Percentiles rank a stretch among this genome's conserved stretches.
These are phyloP conservation scores for Drosophila stalkeri DNA, from an alignment of 2,888 invertebrate species.

Conservation along the genomic window DNA sequence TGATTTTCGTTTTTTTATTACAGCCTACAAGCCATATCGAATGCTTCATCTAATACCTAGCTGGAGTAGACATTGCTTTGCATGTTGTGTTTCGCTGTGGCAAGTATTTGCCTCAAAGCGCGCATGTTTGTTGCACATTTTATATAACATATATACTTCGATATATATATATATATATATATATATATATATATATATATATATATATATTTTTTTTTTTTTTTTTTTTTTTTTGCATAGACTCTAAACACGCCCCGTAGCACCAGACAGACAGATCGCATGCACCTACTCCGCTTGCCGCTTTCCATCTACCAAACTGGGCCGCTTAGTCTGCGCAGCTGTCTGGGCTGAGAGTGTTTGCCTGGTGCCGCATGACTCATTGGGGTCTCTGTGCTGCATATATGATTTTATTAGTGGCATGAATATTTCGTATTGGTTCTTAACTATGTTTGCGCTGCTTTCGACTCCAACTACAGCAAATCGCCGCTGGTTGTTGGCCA, in stretches of 20 bases:
- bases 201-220: too few relatives aligned
- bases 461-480: constrained; percentile 59
- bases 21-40: constrained; percentile 14
- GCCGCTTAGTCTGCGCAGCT: constrained; percentile 72
- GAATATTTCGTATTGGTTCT: constrained; percentile 37
- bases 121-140: constrained; percentile 68
- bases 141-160: constrained; percentile 13
- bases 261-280: constrained; percentile 71
- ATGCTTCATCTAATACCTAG: constrained; percentile 12
- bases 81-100: constrained; percentile 50
- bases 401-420: constrained; percentile 82
- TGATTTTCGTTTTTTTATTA: background rate
- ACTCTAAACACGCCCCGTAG: constrained; percentile 66
- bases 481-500: constrained; percentile 75
- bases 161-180: constrained; percentile 3
- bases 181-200: background rate
- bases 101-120: constrained; percentile 66
- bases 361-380: constrained; percentile 62
- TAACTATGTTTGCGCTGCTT: constrained; percentile 34
- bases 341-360: constrained; percentile 65
- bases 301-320: constrained; percentile 40
- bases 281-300: constrained; percentile 9
- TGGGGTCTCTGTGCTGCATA: constrained; percentile 64
- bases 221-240: constrained; percentile 33
- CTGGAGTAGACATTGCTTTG: constrained; percentile 40